phyloP scores from a whole-genome alignment of 2,797 vertebrate species.

The Uromys caudimaculatus region DNA sequence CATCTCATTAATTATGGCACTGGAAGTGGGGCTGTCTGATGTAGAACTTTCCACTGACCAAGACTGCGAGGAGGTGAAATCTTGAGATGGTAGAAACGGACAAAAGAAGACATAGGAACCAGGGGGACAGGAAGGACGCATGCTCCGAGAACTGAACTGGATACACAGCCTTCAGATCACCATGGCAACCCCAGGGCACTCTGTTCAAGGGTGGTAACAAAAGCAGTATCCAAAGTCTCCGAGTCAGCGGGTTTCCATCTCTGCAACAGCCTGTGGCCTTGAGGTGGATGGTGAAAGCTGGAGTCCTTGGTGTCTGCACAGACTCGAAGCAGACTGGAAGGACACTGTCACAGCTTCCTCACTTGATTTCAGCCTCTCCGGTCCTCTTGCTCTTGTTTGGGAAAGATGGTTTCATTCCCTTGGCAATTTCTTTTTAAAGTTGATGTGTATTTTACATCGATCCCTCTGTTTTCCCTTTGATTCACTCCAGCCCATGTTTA shows the following conservation, averaged over 20 bases:
- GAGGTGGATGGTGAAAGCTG: slow-evolving; percentile 73
- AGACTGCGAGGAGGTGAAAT: slow-evolving; percentile 92
- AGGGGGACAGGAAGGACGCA: slow-evolving; percentile 73
- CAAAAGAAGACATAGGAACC: slow-evolving; percentile 69
- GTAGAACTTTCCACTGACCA: slow-evolving; percentile 92
- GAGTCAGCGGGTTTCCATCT: slow-evolving; percentile 79
- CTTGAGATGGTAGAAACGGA: slow-evolving; percentile 85
- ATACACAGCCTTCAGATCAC: slow-evolving; percentile 81
- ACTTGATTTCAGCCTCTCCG: slow-evolving; percentile 60
- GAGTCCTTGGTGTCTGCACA: slow-evolving; percentile 4
- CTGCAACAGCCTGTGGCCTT: slow-evolving; percentile 68
- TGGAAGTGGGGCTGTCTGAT: slow-evolving; percentile 92
- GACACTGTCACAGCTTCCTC: slow-evolving; percentile 80
- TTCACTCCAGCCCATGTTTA: slow-evolving; percentile 74
- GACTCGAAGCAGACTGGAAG: slow-evolving; percentile 67
- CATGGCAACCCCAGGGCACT: slow-evolving; percentile 82
- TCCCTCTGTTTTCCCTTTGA: slow-evolving; percentile 54
- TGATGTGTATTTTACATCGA: slow-evolving; percentile 67
- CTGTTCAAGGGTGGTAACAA: slow-evolving; percentile 81
- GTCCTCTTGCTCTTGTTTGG: slow-evolving; percentile 55
- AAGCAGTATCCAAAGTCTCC: slow-evolving; percentile 89
- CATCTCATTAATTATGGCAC: slow-evolving; percentile 92
- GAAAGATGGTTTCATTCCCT: slow-evolving; percentile 47
- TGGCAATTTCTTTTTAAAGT: slow-evolving; percentile 59
- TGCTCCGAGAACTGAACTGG: slow-evolving; percentile 81